phyloP scores from a whole-genome alignment of 2,113 vertebrate genomes.

The Hippocampus zosterae region DNA sequence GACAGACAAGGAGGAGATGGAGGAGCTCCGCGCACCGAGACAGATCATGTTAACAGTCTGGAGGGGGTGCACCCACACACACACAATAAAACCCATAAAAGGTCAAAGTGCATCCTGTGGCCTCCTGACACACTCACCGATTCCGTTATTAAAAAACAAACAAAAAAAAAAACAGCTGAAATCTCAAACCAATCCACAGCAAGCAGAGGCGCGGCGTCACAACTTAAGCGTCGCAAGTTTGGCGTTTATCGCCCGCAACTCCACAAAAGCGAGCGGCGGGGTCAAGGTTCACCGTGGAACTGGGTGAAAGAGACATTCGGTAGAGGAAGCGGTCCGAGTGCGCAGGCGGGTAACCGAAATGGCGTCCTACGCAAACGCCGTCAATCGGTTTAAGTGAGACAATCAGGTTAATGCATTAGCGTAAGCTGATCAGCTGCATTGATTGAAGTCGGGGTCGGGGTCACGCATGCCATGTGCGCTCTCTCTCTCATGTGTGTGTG shows the following conservation, averaged over 20 bases:
- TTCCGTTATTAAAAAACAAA: background rate
- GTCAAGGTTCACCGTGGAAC: conserved; percentile 53
- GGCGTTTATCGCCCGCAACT: conserved; percentile 21
- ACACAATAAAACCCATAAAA: conserved; percentile 31
- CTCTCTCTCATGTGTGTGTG: background rate
- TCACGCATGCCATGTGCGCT: conserved; percentile 15
- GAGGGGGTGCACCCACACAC: conserved; percentile 9
- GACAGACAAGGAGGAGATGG: conserved; percentile 48
- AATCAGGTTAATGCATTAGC: conserved; percentile 50
- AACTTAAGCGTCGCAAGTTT: conserved; percentile 7
- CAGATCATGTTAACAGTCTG: conserved; percentile 56
- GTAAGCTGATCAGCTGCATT: conserved; percentile 42
- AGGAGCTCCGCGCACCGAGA: conserved; percentile 36
- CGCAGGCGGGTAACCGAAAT: background rate
- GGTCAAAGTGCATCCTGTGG: conserved; percentile 54
- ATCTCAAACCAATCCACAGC: background rate
- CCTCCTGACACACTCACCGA: conserved; percentile 44
- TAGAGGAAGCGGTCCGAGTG: background rate
- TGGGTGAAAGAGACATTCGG: conserved; percentile 40
- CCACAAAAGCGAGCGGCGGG: conserved; percentile 37
- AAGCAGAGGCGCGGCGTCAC: background rate
- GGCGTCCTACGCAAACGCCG: background rate
- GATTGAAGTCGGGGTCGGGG: conserved; percentile 29
- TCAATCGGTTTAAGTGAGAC: conserved; percentile 26
- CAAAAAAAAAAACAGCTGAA: background rate